A percentile compares a stretch with the other conserved stretches of the same genome.
Evolutionary conservation across 2,888 invertebrate species (phyloP).

Genomic region (Atrina japonica): DNA sequence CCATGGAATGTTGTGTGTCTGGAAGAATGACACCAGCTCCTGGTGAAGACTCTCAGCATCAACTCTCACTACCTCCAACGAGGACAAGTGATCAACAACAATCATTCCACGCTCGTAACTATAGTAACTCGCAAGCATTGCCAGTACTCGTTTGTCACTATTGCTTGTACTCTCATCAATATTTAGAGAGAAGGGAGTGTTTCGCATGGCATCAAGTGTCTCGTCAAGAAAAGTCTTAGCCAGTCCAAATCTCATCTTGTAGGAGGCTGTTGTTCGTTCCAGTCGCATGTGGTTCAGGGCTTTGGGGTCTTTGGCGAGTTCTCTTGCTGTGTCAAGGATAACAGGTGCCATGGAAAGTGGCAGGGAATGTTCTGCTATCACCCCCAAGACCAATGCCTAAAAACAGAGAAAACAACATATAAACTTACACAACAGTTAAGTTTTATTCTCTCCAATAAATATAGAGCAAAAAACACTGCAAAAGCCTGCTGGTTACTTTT

Average conservation of each 20-base stretch:
- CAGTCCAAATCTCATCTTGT: slow-evolving; percentile 13
- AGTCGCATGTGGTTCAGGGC: neutral
- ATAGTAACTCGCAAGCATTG: slow-evolving; percentile 47
- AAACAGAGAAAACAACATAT: no score
- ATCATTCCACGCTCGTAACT: slow-evolving; percentile 24
- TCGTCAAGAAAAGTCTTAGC: slow-evolving; percentile 8
- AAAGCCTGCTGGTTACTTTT: no score
- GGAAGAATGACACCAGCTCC: slow-evolving; percentile 31
- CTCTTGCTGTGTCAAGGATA: no score
- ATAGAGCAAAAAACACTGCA: no score
- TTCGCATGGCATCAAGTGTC: slow-evolving; percentile 6
- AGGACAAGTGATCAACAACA: slow-evolving; percentile 46
- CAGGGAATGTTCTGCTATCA: no score
- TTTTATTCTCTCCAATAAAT: no score
- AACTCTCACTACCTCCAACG: slow-evolving; percentile 34
- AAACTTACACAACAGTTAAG: no score
- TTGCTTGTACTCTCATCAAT: slow-evolving; percentile 41
- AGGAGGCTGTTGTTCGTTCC: slow-evolving; percentile 6
- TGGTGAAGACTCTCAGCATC: slow-evolving; percentile 20
- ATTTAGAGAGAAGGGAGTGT: slow-evolving; percentile 36
- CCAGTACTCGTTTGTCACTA: slow-evolving; percentile 39
- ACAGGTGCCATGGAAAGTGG: no score
- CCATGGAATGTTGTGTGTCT: slow-evolving; percentile 56
- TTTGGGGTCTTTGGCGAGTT: no score
- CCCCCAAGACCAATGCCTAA: no score